phyloP scores from a whole-genome alignment of 2,113 vertebrate species.

The Megaptera novaeangliae region DNA sequence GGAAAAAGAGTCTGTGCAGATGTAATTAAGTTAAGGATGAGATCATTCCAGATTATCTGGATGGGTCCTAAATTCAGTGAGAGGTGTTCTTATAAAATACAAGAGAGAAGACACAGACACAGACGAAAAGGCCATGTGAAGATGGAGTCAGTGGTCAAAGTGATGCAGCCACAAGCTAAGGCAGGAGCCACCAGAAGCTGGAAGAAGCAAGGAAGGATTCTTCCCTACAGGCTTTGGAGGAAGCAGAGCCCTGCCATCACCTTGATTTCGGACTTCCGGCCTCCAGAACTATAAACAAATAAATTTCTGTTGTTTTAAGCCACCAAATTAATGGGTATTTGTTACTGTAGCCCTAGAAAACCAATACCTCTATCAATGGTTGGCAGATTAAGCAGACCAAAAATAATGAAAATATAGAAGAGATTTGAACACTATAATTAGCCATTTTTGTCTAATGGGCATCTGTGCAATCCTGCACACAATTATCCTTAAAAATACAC shows the following conservation, averaged over 20 bases:
- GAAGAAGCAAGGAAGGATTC: neutral
- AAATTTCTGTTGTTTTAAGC: neutral
- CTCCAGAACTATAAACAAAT: neutral
- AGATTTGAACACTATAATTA: slow-evolving; percentile 19
- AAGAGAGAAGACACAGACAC: neutral
- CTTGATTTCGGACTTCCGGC: neutral
- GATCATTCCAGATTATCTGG: neutral
- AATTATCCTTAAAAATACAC: neutral
- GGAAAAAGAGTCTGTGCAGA: neutral
- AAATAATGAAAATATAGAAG: neutral
- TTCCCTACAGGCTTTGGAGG: neutral
- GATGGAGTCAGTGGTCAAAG: rapidly evolving
- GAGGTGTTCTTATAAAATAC: neutral
- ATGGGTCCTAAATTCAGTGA: neutral
- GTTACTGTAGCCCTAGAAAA: neutral
- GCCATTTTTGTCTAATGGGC: neutral
- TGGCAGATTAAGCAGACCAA: neutral
- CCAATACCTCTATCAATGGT: neutral
- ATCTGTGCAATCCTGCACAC: neutral
- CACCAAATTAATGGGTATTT: neutral
- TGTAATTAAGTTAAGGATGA: neutral
- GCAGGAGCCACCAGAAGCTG: neutral
- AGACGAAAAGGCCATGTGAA: neutral
- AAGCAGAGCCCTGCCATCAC: rapidly evolving
- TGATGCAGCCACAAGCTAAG: neutral